Base-by-base conservation (phyloP, 2,888 invertebrate species). In the Megalurothrips usitatus region DNA sequence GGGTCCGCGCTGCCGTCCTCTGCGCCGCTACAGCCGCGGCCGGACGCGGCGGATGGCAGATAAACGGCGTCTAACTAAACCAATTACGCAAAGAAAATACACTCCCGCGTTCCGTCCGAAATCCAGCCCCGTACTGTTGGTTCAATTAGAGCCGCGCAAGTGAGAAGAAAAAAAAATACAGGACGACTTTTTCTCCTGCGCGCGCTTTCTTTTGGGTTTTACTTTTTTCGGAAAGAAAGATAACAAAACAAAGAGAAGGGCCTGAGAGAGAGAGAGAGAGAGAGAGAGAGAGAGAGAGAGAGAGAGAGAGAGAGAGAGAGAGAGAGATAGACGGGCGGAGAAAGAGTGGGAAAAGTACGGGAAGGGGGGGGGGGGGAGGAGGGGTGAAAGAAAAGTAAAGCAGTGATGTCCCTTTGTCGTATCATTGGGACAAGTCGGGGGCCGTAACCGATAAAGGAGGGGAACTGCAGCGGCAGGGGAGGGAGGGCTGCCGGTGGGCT, bases 281-380 rank as follows among this genome's bases (percentile, higher is more conserved):
- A 68, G 68, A 68, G 68, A 68, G 68, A 68, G 68, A 68, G 68
- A 68, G 68, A 68, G 23, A 68, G 68, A 68, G 68, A 68, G 23
- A 68, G 68, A 68, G 23, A 68, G 23, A 68, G 68, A 68, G 68
- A 6, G 68, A 68, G 68, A 68, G 23, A 23, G 68, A n/a, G 68
- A 23, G 68, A 68, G 68, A 23, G 23, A 68, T 19, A n/a, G n/a
- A n/a, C n/a, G n/a, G n/a, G n/a, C n/a, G n/a, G 68, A 68, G 68
- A 68, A 23, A 68, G 68, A 68, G 68, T 23, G 68, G 23, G 23
- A 68, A 23, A 68, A 23, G 23, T 9, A 68, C 23, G 23, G 23
- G 23, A 23, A 68, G 68, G 23, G 68, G 11, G 68, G 23, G 68
- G 23, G 23, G 9, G 68, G 6, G 68, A 23, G 68, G 23, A 23